Evolutionary conservation across 2,888 invertebrate genomes (phyloP).

Genomic region (Netelia melanura): DNA sequence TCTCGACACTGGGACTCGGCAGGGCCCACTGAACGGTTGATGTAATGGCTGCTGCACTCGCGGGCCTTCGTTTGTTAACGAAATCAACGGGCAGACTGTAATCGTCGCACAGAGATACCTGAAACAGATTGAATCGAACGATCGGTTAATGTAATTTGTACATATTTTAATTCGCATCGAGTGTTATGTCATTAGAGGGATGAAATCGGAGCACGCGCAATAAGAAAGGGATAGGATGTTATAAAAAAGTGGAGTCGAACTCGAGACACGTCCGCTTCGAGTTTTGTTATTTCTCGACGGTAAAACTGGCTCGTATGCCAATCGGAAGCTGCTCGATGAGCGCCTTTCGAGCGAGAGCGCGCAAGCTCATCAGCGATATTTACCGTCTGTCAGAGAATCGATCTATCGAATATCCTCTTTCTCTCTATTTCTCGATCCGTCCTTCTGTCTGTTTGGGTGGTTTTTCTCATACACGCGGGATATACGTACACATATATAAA

Average conservation of each 20-base stretch:
- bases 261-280: slow-evolving; percentile 56
- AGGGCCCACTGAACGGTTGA: slow-evolving; percentile 88
- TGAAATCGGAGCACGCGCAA: not conserved
- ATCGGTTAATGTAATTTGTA: not conserved
- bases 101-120: slow-evolving; percentile 95
- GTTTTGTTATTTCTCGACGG: slow-evolving; percentile 71
- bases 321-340: slow-evolving; percentile 30
- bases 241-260: slow-evolving; percentile 53
- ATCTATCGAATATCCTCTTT: slow-evolving; percentile 73
- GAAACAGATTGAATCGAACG: slow-evolving; percentile 82
- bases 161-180: no score
- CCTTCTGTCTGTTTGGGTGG: slow-evolving; percentile 56
- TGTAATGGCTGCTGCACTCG: slow-evolving; percentile 86
- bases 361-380: slow-evolving; percentile 80
- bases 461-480: slow-evolving; percentile 50
- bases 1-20: slow-evolving; percentile 86
- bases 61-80: slow-evolving; percentile 89
- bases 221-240: not conserved
- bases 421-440: slow-evolving; percentile 14
- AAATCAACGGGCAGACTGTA: slow-evolving; percentile 95
- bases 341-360: slow-evolving; percentile 46
- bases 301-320: slow-evolving; percentile 64
- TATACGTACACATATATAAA: slow-evolving; percentile 75
- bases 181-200: not conserved
- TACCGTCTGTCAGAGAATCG: slow-evolving; percentile 78